Evolutionary conservation across 2,797 vertebrate species (phyloP).

Genomic region (Hephaestus fuliginosus): DNA sequence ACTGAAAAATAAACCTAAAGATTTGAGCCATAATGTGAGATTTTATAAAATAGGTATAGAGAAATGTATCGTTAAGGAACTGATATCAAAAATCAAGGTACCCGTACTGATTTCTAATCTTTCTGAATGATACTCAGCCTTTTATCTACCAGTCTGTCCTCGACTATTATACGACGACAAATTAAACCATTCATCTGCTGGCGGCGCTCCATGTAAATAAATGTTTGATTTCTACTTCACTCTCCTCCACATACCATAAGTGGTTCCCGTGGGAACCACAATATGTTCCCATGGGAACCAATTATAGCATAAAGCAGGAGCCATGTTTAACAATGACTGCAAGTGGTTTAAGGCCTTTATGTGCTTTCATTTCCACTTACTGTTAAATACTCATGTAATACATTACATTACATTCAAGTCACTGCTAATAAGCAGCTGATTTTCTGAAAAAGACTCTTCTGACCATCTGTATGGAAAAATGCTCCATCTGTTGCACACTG

Average conservation of each 20-base stretch:
- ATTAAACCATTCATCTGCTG: conserved; percentile 12
- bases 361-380: neutral
- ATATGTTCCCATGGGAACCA: conserved; percentile 38
- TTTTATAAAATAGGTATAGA: too few relatives aligned
- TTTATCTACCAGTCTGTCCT: neutral
- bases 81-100: too few relatives aligned
- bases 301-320: conserved; percentile 27
- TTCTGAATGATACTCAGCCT: too few relatives aligned
- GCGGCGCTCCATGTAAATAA: conserved; percentile 9
- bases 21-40: too few relatives aligned
- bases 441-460: neutral
- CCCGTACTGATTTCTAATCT: too few relatives aligned
- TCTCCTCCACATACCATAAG: neutral
- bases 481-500: neutral
- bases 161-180: neutral
- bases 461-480: conserved; percentile 4
- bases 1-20: too few relatives aligned
- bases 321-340: conserved; percentile 5
- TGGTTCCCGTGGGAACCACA: conserved; percentile 37
- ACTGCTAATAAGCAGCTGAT: neutral
- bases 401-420: neutral
- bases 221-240: conserved; percentile 13
- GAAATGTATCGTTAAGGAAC: too few relatives aligned
- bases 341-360: conserved; percentile 8
- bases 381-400: neutral